Evolutionary conservation across 2,888 invertebrate genomes (phyloP).

Genomic region (Nomada ruficornis): DNA sequence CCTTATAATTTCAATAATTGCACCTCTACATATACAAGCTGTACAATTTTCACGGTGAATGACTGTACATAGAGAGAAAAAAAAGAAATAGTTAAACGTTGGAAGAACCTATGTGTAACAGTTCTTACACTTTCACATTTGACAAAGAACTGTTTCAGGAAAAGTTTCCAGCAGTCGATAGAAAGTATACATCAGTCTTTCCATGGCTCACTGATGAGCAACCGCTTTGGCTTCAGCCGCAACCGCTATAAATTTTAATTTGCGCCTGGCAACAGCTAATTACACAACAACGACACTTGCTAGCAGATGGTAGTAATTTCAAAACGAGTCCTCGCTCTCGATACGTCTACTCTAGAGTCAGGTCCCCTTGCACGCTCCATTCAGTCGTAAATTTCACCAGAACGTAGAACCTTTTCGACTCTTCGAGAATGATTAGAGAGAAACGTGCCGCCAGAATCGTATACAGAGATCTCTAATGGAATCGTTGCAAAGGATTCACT

Average conservation of each 20-base stretch:
- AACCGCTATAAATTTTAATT: conserved; percentile 44
- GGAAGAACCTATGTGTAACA: no score
- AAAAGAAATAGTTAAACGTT: neutral
- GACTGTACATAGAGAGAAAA: no score
- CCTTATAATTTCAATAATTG: no score
- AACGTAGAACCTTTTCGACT: neutral
- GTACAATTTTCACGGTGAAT: no score
- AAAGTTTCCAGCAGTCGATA: conserved; percentile 30
- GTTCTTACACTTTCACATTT: conserved; percentile 38
- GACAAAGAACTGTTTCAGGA: conserved; percentile 45
- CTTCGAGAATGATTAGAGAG: neutral
- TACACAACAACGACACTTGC: conserved; percentile 30
- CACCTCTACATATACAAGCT: no score
- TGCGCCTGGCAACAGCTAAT: conserved; percentile 17
- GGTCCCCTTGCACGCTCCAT: neutral
- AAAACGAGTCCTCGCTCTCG: neutral
- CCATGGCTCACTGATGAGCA: neutral
- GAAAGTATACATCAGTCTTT: conserved; percentile 27
- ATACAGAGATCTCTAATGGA: conserved; percentile 5
- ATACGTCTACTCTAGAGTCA: neutral
- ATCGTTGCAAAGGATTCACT: conserved; percentile 3
- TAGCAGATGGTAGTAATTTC: conserved; percentile 14
- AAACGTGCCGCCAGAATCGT: neutral
- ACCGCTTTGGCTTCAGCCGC: conserved; percentile 6
- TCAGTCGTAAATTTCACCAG: conserved; percentile 1